Base-by-base conservation (phyloP, 2,888 invertebrate genomes). In the Tinea semifulvella region DNA sequence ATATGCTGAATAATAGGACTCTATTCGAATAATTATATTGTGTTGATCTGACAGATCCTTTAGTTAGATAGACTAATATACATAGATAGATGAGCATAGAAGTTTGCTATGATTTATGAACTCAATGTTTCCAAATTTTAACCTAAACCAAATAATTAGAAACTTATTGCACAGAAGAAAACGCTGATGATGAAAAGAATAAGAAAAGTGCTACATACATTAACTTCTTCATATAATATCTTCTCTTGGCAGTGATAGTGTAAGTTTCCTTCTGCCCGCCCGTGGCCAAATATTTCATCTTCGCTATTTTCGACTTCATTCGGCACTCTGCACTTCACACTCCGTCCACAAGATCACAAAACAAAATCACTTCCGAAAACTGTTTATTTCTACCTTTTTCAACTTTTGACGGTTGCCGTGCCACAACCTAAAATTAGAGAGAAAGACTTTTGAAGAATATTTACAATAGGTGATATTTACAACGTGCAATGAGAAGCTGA, bases 191-290 rank as follows among this genome's bases (percentile, higher is more conserved):
- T 8, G 6, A 22, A 22, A 22, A 22, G 8, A 22, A 22, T 8
- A 22, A 7, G 22, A 22, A 22, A 22, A 22, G 5, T 22, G 22
- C 22, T 77, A 85, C 86, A 77, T 84, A 86, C 86, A 82, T 75
- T 68, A 85, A 64, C 65, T 86, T 86, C 82, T 86, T 86, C 84
- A 86, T 85, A 73, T 86, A 69, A 72, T 86, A 77, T 73, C 85
- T 77, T 65, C 85, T 80, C 67, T 85, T 82, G 46, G 85, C 84
- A 46, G 85, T 83, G 53, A 86, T 68, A 14, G 85, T 84, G 63
- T 86, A 86, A 40, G 85, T 80, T 73, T 86, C 86, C 62, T 85
- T 84, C 47, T 74, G 79, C 64, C 77, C 79, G 57, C 68, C 69
- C 64, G 84, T 71, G 60, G 84, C 83, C 75, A 85, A 82, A 71